A percentile compares a stretch with the other conserved stretches of the same genome.
Conservation (phyloP, 2,113 vertebrate species). For the Pongo abelii region DNA sequence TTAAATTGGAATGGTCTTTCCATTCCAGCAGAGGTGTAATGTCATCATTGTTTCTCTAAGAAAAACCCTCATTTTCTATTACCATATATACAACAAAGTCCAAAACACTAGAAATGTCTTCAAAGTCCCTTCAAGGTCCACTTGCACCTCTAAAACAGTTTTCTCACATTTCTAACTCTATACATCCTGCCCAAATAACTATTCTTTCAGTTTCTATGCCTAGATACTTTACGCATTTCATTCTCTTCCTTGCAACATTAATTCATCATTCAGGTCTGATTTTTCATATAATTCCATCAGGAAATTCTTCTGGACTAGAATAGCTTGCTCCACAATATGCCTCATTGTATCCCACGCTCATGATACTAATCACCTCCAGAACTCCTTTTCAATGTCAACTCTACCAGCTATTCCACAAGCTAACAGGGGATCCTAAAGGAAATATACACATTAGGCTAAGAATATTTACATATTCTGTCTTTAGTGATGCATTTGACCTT, state of each 20-base stretch:
- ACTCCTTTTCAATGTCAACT: background rate
- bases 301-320: background rate
- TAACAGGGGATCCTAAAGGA: background rate
- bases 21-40: background rate
- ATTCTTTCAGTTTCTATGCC: conserved; percentile 1
- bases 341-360: background rate
- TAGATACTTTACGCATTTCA: background rate
- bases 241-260: background rate
- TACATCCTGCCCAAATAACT: background rate
- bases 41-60: background rate
- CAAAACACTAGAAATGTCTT: background rate
- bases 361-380: background rate
- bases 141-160: background rate
- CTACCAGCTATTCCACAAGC: too few relatives aligned
- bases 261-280: background rate
- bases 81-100: background rate
- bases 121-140: background rate
- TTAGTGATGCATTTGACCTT: conserved; percentile 22
- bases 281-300: background rate
- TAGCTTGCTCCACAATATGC: background rate
- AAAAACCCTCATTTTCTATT: background rate
- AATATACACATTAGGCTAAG: background rate
- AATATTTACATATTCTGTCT: conserved; percentile 4
- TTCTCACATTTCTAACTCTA: background rate
- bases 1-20: background rate